Base-by-base conservation (phyloP, 2,113 vertebrate species). In the Carassius gibelio region DNA sequence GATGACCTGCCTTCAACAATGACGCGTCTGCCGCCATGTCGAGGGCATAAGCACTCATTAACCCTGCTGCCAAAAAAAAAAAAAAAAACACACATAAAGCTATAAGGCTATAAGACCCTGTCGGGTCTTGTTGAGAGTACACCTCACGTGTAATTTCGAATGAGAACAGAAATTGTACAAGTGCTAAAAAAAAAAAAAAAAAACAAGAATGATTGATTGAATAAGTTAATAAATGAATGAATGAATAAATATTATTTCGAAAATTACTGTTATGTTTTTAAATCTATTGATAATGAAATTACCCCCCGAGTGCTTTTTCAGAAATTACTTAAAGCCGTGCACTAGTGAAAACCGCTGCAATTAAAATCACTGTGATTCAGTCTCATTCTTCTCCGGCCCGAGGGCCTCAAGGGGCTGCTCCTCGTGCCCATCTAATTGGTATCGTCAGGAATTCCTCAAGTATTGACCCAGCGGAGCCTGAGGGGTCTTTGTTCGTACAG, bases 311-410 rank as follows among this genome's bases (percentile, higher is more conserved):
- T 26, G 57, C 45, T 78, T 85, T 55, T 66, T 64, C 62, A 77
- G 80, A 81, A 85, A 59, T 88, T 48, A 85, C 83, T 81, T 72
- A 38, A 85, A 83, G 74, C 55, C n/a, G 52, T 34, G 50, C 62
- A 38, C 72, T 36, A n/a, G 77, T 86, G 36, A 83, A 86, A 88
- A 84, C 76, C 19, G 82, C 66, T 82, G 87, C 77, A 91, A 89
- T 91, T 90, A 91, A 91, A 90, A 84, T 81, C 75, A 75, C 36
- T 55, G 79, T 59, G 81, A 89, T 90, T 91, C 87, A 89, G 61
- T n/a, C 48, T 80, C 82, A 61, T 81, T 86, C 84, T 45, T 87
- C 87, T 75, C 84, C 80, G 83, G 85, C 75, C 50, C 42, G 85
- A 72, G 84, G 66, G 87, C 84, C 82, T 86, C 83, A 82, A 84